Base-by-base conservation (phyloP, 2,113 vertebrate genomes). In the Phylloscopus whistleri region DNA sequence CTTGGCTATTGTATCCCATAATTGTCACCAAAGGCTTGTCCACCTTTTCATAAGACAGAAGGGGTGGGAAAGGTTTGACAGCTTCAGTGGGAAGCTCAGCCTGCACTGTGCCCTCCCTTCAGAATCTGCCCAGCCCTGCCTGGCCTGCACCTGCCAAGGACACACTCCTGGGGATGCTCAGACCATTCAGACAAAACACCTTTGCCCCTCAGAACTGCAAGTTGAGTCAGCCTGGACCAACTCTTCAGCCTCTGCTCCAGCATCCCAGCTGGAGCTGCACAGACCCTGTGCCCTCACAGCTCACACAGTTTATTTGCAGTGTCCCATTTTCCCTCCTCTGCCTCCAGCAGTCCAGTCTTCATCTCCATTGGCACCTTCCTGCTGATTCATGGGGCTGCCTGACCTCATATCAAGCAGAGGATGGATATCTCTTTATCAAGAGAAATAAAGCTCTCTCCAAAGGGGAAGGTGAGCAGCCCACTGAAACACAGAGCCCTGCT, bases 401-500 rank as follows among this genome's bases (percentile, higher is more conserved):
- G 84, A 80, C 56, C 81, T 86, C 30, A 1, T 33, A 73, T 74
- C 89, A 87, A 78, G 83, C 59, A 43, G 84, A 83, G 67, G 63
- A 78, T 62, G 35, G 76, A 74, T 82, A 39, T 66, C 58, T 89
- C 89, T 90, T 76, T 62, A 84, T 72, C 68, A 73, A 79, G 67
- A 92, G 69, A 90, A 93, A 93, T 90, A 91, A 93, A 93, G 23
- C 56, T 58, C 62, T 81, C 52, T 78, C 33, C 48, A 52, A 77
- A 92, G 46, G 60, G 55, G 53, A 78, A 93, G 66, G 86, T 88
- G 90, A 92, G 44, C 66, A 63, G 72, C 13, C 79, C 56, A 80
- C 87, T 81, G 93, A 79, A 96, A 81, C 72, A 81, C 21, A 84
- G 33, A 79, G 92, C 55, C 73, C 67, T 1, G 9, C 51, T 72